Conservation (phyloP, 1,140 invertebrate species). For the Megalonaias nervosa region DNA sequence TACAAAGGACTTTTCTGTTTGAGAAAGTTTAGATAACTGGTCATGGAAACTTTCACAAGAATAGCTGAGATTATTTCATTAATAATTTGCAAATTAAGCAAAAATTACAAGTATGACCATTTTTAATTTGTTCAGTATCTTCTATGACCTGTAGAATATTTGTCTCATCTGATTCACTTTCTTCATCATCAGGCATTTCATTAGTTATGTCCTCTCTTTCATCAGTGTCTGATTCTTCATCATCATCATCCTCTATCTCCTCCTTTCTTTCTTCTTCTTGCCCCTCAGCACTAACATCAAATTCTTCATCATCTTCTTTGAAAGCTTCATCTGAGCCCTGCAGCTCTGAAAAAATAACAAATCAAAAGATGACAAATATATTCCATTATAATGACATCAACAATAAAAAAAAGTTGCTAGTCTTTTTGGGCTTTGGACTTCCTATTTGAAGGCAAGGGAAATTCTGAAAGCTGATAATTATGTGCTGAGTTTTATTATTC, state of each 20-base stretch:
- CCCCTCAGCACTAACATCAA: constrained; percentile 17
- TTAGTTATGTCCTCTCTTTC: constrained; percentile 13
- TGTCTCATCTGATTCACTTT: constrained; percentile 29
- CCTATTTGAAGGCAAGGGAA: too few relatives aligned
- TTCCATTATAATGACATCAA: background rate
- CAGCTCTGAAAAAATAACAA: background rate
- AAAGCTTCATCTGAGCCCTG: background rate
- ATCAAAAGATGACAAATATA: background rate
- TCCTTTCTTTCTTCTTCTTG: constrained; percentile 22
- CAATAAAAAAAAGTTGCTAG: background rate
- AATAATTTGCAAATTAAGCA: too few relatives aligned
- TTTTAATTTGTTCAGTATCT: background rate
- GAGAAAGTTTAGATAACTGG: too few relatives aligned
- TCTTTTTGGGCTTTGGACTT: background rate
- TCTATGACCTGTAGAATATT: background rate
- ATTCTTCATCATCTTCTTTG: background rate
- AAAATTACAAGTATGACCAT: too few relatives aligned
- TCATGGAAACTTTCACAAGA: too few relatives aligned
- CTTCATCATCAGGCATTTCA: constrained; percentile 26
- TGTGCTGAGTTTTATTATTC: too few relatives aligned
- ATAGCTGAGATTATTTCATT: too few relatives aligned
- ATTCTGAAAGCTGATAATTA: too few relatives aligned
- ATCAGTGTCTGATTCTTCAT: constrained; percentile 31
- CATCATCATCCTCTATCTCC: constrained; percentile 21
- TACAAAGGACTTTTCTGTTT: too few relatives aligned